Evolutionary conservation across 2,888 invertebrate genomes (phyloP).

Genomic region (Onchidella celtica): DNA sequence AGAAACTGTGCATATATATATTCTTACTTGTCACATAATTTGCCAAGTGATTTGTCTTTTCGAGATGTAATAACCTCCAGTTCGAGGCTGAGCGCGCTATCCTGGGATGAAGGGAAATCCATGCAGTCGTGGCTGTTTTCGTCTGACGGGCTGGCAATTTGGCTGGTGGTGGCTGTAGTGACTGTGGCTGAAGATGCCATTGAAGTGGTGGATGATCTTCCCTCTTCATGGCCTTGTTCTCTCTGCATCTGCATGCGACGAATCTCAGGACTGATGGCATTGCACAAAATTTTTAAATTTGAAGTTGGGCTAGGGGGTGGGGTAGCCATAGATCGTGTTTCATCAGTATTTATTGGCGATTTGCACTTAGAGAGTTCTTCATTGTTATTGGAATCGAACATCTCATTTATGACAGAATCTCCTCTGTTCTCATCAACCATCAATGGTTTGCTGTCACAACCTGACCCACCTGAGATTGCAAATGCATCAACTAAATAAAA

Average conservation of each 20-base stretch:
- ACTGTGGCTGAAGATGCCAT: not conserved
- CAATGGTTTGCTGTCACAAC: not conserved
- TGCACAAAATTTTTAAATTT: slow-evolving; percentile 86
- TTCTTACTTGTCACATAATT: slow-evolving; percentile 77
- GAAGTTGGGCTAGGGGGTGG: slow-evolving; percentile 85
- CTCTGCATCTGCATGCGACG: slow-evolving; percentile 63
- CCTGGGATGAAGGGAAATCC: slow-evolving; percentile 55
- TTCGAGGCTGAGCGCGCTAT: slow-evolving; percentile 42
- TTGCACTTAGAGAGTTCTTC: slow-evolving; percentile 14
- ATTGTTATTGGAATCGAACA: slow-evolving; percentile 51
- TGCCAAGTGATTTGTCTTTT: slow-evolving; percentile 78
- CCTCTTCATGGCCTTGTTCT: slow-evolving; percentile 35
- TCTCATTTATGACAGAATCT: slow-evolving; percentile 50
- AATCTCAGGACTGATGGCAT: slow-evolving; percentile 83
- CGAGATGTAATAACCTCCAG: slow-evolving; percentile 61
- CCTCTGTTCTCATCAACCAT: slow-evolving; percentile 58
- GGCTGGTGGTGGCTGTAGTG: slow-evolving; percentile 12
- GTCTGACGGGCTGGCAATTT: slow-evolving; percentile 30
- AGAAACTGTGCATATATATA: no score
- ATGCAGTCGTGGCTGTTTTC: slow-evolving; percentile 40
- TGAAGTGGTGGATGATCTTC: slow-evolving; percentile 39
- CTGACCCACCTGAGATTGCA: no score
- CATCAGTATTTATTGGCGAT: not conserved
- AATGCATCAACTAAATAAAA: no score
- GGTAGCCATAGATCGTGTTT: slow-evolving; percentile 8